Evolutionary conservation across 2,797 vertebrate species (phyloP).

Genomic region (Syncerus caffer): DNA sequence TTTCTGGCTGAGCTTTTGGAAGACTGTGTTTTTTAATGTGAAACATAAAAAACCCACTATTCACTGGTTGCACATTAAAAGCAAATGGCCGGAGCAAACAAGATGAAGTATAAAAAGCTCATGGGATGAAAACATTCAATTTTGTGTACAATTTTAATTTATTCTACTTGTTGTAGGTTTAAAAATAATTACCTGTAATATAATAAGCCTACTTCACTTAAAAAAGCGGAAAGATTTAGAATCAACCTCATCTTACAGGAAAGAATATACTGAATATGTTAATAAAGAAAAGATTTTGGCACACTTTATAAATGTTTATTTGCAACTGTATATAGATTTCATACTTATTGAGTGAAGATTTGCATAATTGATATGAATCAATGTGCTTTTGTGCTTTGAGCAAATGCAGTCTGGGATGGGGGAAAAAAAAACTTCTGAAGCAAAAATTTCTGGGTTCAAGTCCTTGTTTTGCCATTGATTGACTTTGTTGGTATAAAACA

Average conservation of each 20-base stretch:
- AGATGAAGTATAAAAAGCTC: constrained; percentile 66
- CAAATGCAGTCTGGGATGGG: neutral
- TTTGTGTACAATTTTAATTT: constrained; percentile 63
- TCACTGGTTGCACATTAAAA: constrained; percentile 73
- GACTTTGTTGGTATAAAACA: neutral
- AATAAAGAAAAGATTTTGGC: constrained; percentile 19
- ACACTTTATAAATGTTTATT: constrained; percentile 23
- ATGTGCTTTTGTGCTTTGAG: neutral
- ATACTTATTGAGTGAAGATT: neutral
- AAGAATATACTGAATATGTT: neutral
- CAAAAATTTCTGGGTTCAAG: neutral
- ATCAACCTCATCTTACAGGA: neutral
- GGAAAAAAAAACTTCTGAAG: neutral
- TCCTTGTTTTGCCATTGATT: neutral
- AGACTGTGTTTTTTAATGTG: constrained; percentile 70
- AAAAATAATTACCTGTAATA: constrained; percentile 58
- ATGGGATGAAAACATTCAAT: constrained; percentile 47
- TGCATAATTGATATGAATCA: neutral
- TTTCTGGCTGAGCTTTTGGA: constrained; percentile 76
- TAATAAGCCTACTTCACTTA: constrained; percentile 14
- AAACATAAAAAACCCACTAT: constrained; percentile 70
- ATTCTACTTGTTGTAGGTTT: constrained; percentile 52
- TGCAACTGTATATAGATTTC: neutral
- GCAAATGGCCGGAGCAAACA: constrained; percentile 72
- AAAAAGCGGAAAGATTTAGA: constrained; percentile 11